Conservation (phyloP, 2,888 invertebrate genomes). For the Eumacrocentrus americanus region DNA sequence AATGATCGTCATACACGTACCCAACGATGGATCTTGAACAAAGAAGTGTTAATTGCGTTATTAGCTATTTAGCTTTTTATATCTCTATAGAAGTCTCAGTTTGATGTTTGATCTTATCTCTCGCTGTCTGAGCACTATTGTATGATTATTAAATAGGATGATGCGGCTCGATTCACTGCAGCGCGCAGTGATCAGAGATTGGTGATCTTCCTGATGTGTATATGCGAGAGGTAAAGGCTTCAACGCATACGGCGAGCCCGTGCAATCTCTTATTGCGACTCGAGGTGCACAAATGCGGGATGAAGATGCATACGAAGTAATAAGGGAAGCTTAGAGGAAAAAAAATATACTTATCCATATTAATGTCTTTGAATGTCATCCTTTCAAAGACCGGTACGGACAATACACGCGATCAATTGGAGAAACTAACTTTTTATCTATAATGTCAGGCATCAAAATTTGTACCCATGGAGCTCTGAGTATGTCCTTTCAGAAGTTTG, state of each 20-base stretch:
- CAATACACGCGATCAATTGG: too few relatives aligned
- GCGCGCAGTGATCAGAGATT: constrained; percentile 10
- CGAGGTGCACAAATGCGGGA: not conserved
- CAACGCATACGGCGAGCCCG: not conserved
- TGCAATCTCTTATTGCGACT: not conserved
- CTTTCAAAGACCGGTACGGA: too few relatives aligned
- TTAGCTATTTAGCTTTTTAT: constrained; percentile 10
- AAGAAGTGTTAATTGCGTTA: constrained; percentile 27
- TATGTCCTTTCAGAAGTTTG: too few relatives aligned
- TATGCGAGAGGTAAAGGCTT: not conserved
- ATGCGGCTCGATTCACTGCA: constrained; percentile 54
- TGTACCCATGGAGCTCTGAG: too few relatives aligned
- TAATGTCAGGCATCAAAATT: too few relatives aligned
- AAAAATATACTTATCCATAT: too few relatives aligned
- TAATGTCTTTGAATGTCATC: too few relatives aligned
- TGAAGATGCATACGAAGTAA: too few relatives aligned
- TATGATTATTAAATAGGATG: constrained; percentile 61
- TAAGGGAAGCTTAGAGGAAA: too few relatives aligned
- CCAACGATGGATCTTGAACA: constrained; percentile 15
- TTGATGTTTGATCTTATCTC: constrained; percentile 5
- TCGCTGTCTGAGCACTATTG: constrained; percentile 44
- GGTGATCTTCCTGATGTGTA: not conserved
- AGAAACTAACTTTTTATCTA: too few relatives aligned
- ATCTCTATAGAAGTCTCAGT: not conserved
- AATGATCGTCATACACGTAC: not conserved